Evolutionary conservation across 2,113 vertebrate species (phyloP).

Genomic region (Oreamnos americanus): DNA sequence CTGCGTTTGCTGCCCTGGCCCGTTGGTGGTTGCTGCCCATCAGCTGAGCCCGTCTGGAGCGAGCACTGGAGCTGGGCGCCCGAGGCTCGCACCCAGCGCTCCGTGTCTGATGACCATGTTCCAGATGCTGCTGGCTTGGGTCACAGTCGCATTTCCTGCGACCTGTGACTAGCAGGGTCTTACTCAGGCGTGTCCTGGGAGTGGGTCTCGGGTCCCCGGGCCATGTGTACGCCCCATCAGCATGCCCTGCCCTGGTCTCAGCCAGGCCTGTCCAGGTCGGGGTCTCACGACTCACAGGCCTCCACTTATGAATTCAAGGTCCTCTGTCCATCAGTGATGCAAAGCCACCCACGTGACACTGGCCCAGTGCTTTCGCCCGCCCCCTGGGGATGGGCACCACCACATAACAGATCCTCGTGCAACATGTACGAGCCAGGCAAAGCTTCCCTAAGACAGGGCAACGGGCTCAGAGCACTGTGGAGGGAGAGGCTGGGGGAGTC

Average conservation of each 20-base stretch:
- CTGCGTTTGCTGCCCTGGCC: neutral
- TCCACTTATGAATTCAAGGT: neutral
- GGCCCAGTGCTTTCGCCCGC: neutral
- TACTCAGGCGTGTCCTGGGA: neutral
- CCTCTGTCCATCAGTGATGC: neutral
- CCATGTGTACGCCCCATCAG: neutral
- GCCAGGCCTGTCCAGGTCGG: neutral
- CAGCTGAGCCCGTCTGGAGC: neutral
- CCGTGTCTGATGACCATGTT: rapidly evolving
- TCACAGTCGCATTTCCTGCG: rapidly evolving
- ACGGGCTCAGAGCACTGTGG: neutral
- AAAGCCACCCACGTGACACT: neutral
- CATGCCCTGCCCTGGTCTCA: neutral
- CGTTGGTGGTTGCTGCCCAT: neutral
- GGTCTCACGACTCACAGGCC: neutral
- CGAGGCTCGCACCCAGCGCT: rapidly evolving
- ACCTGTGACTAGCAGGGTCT: no score
- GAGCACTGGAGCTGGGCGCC: neutral
- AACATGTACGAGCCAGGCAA: neutral
- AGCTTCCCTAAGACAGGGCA: neutral
- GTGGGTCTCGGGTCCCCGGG: neutral
- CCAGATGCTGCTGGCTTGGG: neutral
- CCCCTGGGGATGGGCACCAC: neutral
- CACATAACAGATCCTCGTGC: neutral
- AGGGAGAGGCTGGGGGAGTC: neutral